phyloP scores from a whole-genome alignment of 2,797 vertebrate species.

The Rhabdomys pumilio region DNA sequence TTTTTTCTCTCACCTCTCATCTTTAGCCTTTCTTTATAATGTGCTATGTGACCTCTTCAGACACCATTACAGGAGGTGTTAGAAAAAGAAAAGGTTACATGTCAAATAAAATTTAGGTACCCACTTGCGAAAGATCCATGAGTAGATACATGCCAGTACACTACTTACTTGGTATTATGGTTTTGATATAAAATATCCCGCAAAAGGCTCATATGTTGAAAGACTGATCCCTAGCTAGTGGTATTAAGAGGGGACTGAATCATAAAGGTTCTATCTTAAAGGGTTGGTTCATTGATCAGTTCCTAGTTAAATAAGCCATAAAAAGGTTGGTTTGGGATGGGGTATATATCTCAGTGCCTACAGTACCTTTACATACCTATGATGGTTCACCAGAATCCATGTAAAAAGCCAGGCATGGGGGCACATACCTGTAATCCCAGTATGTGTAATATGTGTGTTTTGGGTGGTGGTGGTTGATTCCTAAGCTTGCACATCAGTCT shows the following conservation, averaged over 20 bases:
- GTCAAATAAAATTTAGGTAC: conserved; percentile 19
- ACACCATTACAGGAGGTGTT: not conserved
- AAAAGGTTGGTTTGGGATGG: not conserved
- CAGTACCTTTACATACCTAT: not conserved
- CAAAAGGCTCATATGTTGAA: not conserved
- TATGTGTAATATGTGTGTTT: not conserved
- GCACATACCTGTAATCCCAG: not conserved
- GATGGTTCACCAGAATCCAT: not conserved
- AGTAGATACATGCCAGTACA: not conserved
- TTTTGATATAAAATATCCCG: not conserved
- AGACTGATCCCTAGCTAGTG: not conserved
- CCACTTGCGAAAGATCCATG: conserved; percentile 18
- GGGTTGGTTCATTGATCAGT: not conserved
- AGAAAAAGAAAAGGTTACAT: conserved; percentile 44
- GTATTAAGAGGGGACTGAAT: not conserved
- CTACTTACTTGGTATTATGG: not conserved
- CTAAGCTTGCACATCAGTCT: not conserved
- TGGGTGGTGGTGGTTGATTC: too few species aligned
- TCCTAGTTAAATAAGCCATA: not conserved
- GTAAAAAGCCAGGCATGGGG: not conserved
- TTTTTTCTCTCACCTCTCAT: not conserved
- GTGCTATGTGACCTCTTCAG: not conserved
- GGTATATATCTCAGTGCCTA: not conserved
- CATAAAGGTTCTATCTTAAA: not conserved
- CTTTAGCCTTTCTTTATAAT: not conserved